phyloP scores from a whole-genome alignment of 2,888 invertebrate genomes.

The Formica aserva region DNA sequence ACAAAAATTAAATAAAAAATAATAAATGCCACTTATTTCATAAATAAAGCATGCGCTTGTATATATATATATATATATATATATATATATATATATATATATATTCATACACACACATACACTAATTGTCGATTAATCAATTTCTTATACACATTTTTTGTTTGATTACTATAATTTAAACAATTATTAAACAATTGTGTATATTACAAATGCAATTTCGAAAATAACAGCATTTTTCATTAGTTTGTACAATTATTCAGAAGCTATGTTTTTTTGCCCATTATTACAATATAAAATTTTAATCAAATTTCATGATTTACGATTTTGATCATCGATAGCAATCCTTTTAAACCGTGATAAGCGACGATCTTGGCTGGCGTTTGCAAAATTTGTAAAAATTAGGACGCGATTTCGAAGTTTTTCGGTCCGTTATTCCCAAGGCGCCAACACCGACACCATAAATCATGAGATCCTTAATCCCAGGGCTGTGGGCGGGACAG shows the following conservation, averaged over 20 bases:
- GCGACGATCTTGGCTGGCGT: neutral
- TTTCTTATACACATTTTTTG: no score
- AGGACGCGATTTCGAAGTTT: conserved; percentile 24
- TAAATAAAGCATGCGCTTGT: neutral
- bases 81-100: no score
- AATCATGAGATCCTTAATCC: conserved; percentile 57
- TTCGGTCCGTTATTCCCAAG: neutral
- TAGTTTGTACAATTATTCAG: no score
- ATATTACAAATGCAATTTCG: no score
- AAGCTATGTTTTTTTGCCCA: neutral
- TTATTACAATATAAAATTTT: neutral
- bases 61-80: no score
- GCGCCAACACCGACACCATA: conserved; percentile 35
- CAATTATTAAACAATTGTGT: no score
- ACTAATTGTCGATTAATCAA: no score
- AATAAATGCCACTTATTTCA: neutral
- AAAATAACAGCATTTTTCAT: no score
- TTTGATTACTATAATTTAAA: no score
- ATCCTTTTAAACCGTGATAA: conserved; percentile 9
- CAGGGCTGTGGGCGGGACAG: conserved; percentile 32
- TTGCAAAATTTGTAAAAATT: conserved; percentile 42
- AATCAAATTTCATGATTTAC: neutral
- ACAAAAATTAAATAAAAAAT: neutral
- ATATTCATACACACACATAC: no score
- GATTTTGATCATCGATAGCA: neutral